Percentiles rank a stretch among this genome's conserved stretches.
These are phyloP conservation scores for Sceloporus tristichus DNA, from an alignment of 2,113 vertebrate species.

Conservation along the genomic window DNA sequence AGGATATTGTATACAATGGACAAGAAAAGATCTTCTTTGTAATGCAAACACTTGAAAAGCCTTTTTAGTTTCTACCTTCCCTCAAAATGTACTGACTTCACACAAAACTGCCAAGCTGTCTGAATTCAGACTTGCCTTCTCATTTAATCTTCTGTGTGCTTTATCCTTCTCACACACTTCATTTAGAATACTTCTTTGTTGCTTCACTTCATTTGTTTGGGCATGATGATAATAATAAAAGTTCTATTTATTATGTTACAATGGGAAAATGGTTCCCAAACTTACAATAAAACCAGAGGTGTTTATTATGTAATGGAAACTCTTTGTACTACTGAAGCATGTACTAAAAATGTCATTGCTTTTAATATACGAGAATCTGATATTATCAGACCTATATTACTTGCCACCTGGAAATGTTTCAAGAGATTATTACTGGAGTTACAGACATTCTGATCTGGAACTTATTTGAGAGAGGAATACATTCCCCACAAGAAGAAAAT, in stretches of 20 bases:
- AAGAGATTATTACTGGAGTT: background rate
- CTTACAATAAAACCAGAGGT: slow-evolving; percentile 67
- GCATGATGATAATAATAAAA: slow-evolving; percentile 75
- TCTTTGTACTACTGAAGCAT: slow-evolving; percentile 50
- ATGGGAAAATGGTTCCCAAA: slow-evolving; percentile 58
- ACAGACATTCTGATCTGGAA: slow-evolving; percentile 34
- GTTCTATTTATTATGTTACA: slow-evolving; percentile 63
- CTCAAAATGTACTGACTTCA: slow-evolving; percentile 35
- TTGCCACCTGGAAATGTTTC: slow-evolving; percentile 47
- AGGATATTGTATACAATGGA: slow-evolving; percentile 13
- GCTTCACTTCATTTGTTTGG: slow-evolving; percentile 74
- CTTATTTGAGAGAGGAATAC: slow-evolving; percentile 28
- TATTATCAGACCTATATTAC: slow-evolving; percentile 44
- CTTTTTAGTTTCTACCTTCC: slow-evolving; percentile 23
- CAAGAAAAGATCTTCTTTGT: background rate
- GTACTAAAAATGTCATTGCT: slow-evolving; percentile 52
- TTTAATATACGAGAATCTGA: slow-evolving; percentile 62
- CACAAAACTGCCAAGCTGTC: slow-evolving; percentile 41
- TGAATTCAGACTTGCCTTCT: slow-evolving; percentile 59
- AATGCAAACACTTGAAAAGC: slow-evolving; percentile 8
- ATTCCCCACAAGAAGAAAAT: background rate
- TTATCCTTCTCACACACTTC: slow-evolving; percentile 64
- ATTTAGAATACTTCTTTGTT: slow-evolving; percentile 69
- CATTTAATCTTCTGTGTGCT: slow-evolving; percentile 65
- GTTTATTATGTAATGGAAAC: slow-evolving; percentile 58